These are phyloP conservation scores for Holacanthus passer DNA, from an alignment of 2,113 vertebrate genomes.

Conservation along the genomic window DNA sequence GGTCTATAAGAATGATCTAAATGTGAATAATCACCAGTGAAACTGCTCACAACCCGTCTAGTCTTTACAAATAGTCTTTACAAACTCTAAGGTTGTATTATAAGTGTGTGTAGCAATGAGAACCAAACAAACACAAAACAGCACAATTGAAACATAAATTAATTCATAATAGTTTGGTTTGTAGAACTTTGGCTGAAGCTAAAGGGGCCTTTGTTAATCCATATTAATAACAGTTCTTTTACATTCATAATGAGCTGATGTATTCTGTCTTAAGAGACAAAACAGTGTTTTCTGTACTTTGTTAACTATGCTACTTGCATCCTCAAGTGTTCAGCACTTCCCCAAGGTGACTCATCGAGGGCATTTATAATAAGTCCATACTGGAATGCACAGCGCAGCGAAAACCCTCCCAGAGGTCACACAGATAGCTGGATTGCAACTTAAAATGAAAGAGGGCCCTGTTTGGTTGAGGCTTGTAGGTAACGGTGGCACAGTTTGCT, in stretches of 20 bases:
- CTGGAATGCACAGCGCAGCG: slow-evolving; percentile 59
- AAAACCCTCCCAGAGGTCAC: slow-evolving; percentile 60
- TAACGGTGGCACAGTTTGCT: slow-evolving; percentile 63
- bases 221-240: background rate
- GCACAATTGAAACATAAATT: too few relatives aligned
- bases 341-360: slow-evolving; percentile 71
- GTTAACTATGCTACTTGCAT: background rate
- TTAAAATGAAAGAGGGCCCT: slow-evolving; percentile 67
- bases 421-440: slow-evolving; percentile 45
- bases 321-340: slow-evolving; percentile 4
- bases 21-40: background rate
- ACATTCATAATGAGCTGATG: background rate
- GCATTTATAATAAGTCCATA: slow-evolving; percentile 54
- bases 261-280: background rate
- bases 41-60: too few relatives aligned
- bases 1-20: background rate
- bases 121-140: background rate
- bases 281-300: background rate
- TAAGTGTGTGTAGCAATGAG: too few relatives aligned
- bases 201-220: background rate
- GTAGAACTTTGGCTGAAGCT: background rate
- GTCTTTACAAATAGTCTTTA: background rate
- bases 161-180: background rate
- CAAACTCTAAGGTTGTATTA: too few relatives aligned
- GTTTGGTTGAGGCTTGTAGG: slow-evolving; percentile 56